Base-by-base conservation (phyloP, 1,140 invertebrate species). In the Polypedilum pembai region DNA sequence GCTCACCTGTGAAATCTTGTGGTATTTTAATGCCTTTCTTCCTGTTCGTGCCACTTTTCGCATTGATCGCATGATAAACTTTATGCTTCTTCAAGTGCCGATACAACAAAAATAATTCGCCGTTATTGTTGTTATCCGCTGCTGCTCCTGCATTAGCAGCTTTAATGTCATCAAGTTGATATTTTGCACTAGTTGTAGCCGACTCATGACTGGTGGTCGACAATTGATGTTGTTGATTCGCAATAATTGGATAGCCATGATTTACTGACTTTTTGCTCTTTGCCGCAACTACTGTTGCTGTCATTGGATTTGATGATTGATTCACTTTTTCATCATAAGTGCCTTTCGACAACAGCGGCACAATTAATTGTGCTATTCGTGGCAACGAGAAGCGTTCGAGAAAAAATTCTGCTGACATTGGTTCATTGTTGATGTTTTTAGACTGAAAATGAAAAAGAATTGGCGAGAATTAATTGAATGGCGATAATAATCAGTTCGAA, bases 371-470 rank as follows among this genome's bases (percentile, higher is more conserved):
- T 63, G 85, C 86, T 7, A 87, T 85, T 75, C 85, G 82, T 3
- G 86, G 86, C 76, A 87, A 76, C 10, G 85, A 83, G 76, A 85
- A 85, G 78, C 85, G 85, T 78, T 86, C 85, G 66, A 87, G 82
- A 77, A 87, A 87, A 41, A 80, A 74, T 76, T 82, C 81, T 18
- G 80, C 81, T 5, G 81, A 78, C 41, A 82, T 24, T 0, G 80
- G 78, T 69, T 82, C 80, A 76, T 56, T 56, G 45, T 56, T 56
- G 45, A 56, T 56, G 45, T 78, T 74, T 40, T 79, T 77, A 3
- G 76, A 78, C 77, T 74, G 15, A 4, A 65, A 40, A 40, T 77
- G 33, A 24, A 20, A 72, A 17, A 56, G 12, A 56, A 56, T 33
- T 12, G 45, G 45, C 12, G n/a, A 56, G n/a, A 56, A 56, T 56